Conservation (phyloP, 35 echinoderm and acorn worm genomes). For the Patiria miniata region DNA sequence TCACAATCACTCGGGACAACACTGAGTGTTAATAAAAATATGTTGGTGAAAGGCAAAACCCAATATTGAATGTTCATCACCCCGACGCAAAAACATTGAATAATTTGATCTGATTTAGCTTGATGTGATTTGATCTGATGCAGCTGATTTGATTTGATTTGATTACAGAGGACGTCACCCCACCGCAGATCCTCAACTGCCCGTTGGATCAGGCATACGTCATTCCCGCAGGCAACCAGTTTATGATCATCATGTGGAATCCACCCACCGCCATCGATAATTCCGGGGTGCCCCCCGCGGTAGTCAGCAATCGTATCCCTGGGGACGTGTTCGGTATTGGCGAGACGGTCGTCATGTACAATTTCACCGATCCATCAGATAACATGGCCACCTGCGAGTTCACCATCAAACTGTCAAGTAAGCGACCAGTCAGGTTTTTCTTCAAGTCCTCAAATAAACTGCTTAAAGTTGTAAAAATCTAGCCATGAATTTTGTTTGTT, state of each 20-base stretch:
- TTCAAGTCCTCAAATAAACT: no score
- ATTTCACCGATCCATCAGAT: conserved; percentile 31
- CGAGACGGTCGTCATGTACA: conserved; percentile 28
- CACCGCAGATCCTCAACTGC: conserved; percentile 7
- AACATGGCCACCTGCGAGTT: conserved; percentile 44
- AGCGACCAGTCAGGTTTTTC: neutral
- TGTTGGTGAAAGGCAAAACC: no score
- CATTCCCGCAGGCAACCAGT: conserved; percentile 6
- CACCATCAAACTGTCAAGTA: conserved; percentile 28
- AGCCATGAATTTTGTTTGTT: no score
- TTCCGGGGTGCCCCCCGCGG: neutral
- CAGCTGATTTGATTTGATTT: neutral
- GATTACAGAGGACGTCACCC: neutral
- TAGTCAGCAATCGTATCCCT: neutral
- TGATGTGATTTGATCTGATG: neutral
- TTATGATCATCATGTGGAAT: conserved; percentile 26
- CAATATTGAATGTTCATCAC: no score
- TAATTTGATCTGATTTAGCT: no score
- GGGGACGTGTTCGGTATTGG: conserved; percentile 26
- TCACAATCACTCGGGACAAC: no score
- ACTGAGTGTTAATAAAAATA: no score
- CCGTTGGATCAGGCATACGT: neutral
- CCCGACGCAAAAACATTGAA: no score
- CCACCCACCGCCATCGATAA: conserved; percentile 12
- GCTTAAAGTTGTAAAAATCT: no score